Evolutionary conservation across 2,797 vertebrate species (phyloP), one percentile per base, ranked within the genome.

Genomic region (Eulemur mongoz): DNA sequence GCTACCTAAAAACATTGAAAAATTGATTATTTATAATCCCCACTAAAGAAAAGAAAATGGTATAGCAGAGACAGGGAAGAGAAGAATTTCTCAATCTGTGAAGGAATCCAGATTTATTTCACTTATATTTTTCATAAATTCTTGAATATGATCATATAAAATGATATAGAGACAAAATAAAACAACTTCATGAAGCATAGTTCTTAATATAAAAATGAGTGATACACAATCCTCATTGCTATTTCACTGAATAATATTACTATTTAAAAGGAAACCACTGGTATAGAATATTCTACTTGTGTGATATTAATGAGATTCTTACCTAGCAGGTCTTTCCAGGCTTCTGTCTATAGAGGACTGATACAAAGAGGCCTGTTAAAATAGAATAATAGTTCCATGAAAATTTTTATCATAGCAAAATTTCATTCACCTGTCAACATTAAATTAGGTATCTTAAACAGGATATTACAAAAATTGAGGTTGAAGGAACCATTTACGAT

Each of bases 261-360:
- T 40, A 35, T 3, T 50, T 30, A 30, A 43, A 90, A 93, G 40
- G 35, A 63, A 82, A 73, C 1, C 17, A 23, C 4, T 30, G 20
- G 43, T 20, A n/a, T 10, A 32, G 40, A 81, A 23, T 65, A 61
- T 69, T 73, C 38, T 17, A 15, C 9, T 20, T 67, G 52, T 3
- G 5, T 20, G 9, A 72, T 35, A 7, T 18, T 25, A 22, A 13
- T 38, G 14, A 73, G 13, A 63, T 50, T 93, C 98, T 99, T 99
- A 99, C 99, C 99, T 99, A 84, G 98, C 98, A 76, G 99, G 99
- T 98, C 99, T 99, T 95, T 99, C 99, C 43, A 99, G 98, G 97
- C 98, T 98, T 98, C 98, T 99, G 96, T 99, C 99, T 87, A 99
- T 98, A 83, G 99, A 98, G 94, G 99, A 94, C 92, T 99, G 99